Conservation (phyloP, 2,797 vertebrate species). For the Amphiprion clarkii region DNA sequence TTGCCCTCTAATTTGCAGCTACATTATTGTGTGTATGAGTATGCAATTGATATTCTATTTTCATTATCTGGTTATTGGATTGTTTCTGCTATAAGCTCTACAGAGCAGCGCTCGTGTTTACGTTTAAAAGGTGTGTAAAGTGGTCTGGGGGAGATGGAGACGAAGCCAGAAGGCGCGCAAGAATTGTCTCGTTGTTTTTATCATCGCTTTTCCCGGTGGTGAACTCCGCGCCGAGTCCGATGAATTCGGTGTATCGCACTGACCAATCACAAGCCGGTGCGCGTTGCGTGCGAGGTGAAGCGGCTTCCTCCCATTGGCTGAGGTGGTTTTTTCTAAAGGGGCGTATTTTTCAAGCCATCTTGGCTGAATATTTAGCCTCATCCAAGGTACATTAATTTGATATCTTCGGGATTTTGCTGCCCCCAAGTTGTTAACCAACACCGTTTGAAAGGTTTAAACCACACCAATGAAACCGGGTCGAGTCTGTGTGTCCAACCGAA, state of each 20-base stretch:
- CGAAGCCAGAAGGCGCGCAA: constrained; percentile 66
- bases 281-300: constrained; percentile 70
- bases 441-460: constrained; percentile 62
- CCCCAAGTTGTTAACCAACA: constrained; percentile 34
- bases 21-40: too few species aligned
- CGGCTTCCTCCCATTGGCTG: constrained; percentile 70
- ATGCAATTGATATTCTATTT: background rate
- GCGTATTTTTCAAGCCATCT: constrained; percentile 88
- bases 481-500: constrained; percentile 50
- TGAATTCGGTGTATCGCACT: constrained; percentile 26
- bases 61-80: background rate
- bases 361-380: constrained; percentile 86
- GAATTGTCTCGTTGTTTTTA: constrained; percentile 65
- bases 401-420: constrained; percentile 71
- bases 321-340: constrained; percentile 81
- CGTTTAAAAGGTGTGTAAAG: constrained; percentile 29
- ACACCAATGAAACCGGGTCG: constrained; percentile 66
- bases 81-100: too few species aligned
- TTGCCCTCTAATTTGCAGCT: too few species aligned
- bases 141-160: constrained; percentile 7
- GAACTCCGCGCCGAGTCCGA: constrained; percentile 20
- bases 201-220: constrained; percentile 50
- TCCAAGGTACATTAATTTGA: constrained; percentile 82
- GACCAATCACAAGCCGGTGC: constrained; percentile 76
- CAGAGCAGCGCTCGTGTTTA: background rate